phyloP scores from a whole-genome alignment of 2,888 invertebrate species.

The Euzophera pinguis region DNA sequence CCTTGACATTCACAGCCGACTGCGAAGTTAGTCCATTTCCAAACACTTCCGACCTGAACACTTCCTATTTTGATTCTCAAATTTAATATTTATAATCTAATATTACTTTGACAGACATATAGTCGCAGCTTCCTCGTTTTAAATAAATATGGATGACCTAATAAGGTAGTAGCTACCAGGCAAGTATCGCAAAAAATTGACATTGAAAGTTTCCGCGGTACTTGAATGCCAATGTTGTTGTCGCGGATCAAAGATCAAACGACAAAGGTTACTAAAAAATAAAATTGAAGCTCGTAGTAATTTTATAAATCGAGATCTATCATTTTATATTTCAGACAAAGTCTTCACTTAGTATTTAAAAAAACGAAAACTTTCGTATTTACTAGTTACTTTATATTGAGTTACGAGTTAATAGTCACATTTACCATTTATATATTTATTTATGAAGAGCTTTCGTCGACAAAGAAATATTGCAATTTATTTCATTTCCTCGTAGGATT shows the following conservation, averaged over 20 bases:
- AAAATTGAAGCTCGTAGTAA: background rate
- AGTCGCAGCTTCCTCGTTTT: slow-evolving; percentile 13
- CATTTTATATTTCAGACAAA: too few species aligned
- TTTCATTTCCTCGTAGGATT: too few species aligned
- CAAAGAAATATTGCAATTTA: too few species aligned
- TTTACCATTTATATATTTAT: too few species aligned
- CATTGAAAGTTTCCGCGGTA: slow-evolving; percentile 3
- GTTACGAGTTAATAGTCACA: too few species aligned
- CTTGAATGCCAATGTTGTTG: background rate
- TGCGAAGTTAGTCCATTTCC: slow-evolving; percentile 65
- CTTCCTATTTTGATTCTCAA: slow-evolving; percentile 54
- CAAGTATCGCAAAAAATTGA: background rate
- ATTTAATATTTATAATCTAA: slow-evolving; percentile 24
- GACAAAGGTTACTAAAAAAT: background rate
- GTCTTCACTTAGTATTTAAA: too few species aligned
- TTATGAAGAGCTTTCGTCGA: too few species aligned
- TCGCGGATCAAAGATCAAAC: slow-evolving; percentile 3
- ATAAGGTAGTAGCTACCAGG: slow-evolving; percentile 4
- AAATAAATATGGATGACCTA: slow-evolving; percentile 10
- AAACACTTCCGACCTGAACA: slow-evolving; percentile 66
- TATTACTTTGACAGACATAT: slow-evolving; percentile 16
- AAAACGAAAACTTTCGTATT: too few species aligned
- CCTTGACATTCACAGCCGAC: slow-evolving; percentile 74
- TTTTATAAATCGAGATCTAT: too few species aligned
- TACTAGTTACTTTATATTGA: too few species aligned